Conservation (phyloP, 2,113 vertebrate genomes). For the Pelusios castaneus region DNA sequence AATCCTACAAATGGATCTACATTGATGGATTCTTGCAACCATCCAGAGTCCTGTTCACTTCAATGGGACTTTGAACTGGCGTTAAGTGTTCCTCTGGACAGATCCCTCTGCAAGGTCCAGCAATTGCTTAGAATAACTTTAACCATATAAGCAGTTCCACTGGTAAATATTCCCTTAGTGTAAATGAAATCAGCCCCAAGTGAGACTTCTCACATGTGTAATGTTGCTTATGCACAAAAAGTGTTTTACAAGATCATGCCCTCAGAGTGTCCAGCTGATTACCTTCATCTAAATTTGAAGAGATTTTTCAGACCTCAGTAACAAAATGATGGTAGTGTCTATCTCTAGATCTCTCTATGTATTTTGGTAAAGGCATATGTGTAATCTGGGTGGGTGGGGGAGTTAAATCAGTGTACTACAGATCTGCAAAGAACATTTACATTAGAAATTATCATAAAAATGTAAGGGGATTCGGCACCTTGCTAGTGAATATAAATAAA, state of each 20-base stretch:
- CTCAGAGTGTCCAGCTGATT: not conserved
- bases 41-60: not conserved
- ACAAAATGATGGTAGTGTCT: not conserved
- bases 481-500: not conserved
- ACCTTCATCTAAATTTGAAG: not conserved
- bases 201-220: not conserved
- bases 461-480: not conserved
- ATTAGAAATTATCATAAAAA: slow-evolving; percentile 4
- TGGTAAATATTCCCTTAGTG: not conserved
- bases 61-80: not conserved
- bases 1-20: not conserved
- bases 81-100: not conserved
- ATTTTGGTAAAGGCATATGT: not conserved
- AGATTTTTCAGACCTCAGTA: not conserved
- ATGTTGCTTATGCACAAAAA: not conserved
- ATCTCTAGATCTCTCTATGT: not conserved
- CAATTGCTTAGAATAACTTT: not conserved
- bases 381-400: not conserved
- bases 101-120: not conserved
- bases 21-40: not conserved
- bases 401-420: not conserved
- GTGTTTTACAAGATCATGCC: not conserved
- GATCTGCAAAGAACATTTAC: not conserved
- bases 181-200: not conserved
- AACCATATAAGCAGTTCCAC: not conserved